Percentiles rank a stretch among this genome's conserved stretches.
These are phyloP conservation scores for Eretmocerus hayati DNA, from an alignment of 2,888 invertebrate genomes.

Conservation along the genomic window DNA sequence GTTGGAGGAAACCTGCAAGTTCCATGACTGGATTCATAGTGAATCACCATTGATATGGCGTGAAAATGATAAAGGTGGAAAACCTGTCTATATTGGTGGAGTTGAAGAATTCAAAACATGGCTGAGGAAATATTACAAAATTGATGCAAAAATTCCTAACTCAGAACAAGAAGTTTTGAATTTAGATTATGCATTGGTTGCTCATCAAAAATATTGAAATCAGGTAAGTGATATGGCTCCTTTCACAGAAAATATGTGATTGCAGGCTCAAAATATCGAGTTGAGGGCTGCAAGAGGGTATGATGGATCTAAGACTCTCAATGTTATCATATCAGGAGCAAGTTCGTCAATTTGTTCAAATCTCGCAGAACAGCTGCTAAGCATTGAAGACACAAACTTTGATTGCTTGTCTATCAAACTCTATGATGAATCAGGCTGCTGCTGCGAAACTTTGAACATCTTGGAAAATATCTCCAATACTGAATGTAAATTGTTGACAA, in stretches of 20 bases:
- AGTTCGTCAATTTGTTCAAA: constrained; percentile 28
- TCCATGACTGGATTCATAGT: constrained; percentile 53
- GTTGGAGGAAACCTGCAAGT: constrained; percentile 49
- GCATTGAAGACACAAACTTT: constrained; percentile 27
- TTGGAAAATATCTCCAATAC: constrained; percentile 22
- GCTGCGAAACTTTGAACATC: constrained; percentile 29
- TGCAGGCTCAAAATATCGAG: constrained; percentile 11
- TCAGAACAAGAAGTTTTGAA: constrained; percentile 34
- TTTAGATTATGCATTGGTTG: constrained; percentile 32
- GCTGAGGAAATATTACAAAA: constrained; percentile 54
- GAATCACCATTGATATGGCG: constrained; percentile 58
- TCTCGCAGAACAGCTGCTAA: constrained; percentile 34
- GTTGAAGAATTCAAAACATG: constrained; percentile 57
- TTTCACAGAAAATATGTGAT: no score
- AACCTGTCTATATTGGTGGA: constrained; percentile 55
- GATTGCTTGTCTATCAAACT: constrained; percentile 34
- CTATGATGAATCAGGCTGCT: constrained; percentile 31
- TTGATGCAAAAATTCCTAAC: constrained; percentile 38
- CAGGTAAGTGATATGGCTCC: no score
- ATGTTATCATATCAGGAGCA: constrained; percentile 35
- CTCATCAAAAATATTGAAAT: no score
- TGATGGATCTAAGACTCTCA: constrained; percentile 16
- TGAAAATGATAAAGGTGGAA: constrained; percentile 53
- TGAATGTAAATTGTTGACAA: constrained; percentile 28
- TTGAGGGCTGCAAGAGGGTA: no score